Base-by-base conservation (phyloP, 2,113 vertebrate species). In the Anhinga rufa region DNA sequence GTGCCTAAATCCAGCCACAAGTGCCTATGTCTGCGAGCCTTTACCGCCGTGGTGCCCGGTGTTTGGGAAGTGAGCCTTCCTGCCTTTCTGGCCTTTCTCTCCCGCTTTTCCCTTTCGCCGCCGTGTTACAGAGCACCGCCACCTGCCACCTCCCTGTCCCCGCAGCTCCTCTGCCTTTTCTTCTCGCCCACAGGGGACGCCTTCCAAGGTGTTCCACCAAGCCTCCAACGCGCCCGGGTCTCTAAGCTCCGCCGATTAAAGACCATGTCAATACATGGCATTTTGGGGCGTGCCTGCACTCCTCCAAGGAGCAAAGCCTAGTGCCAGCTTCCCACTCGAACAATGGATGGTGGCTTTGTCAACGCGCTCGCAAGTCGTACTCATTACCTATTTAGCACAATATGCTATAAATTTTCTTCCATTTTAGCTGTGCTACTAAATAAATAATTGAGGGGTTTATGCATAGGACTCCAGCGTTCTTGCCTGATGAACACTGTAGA, bases 291-390 rank as follows among this genome's bases (percentile, higher is more conserved):
- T 95, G 76, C 68, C 86, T 8, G 1, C 42, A 2, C 19, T 84
- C 24, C 36, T 88, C 4, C 71, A 51, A 52, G 66, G 22, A 80
- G 44, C 38, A 44, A 65, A 19, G 36, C 55, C 72, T 54, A 24
- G 34, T 85, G 84, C 82, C 75, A 92, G 49, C 34, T 95, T 82
- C 91, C 21, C 87, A 82, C 78, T 90, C 78, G 58, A 65, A 96
- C 93, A 88, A 96, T 92, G 89, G 70, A 25, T 1, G 14, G 31
- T 40, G 46, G 34, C 14, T 92, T 88, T 71, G 49, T 91, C 49
- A 76, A 87, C 72, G 57, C 57, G 22, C 49, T 87, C 49, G n/a
- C 54, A 76, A 65, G 80, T 61, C 85, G 74, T 36, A 20, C 48
- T 68, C 57, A 36, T 86, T 93, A 71, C 77, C 65, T 48, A 4